Evolutionary conservation across 2,113 vertebrate genomes (phyloP).

Genomic region (Polypterus bichir): DNA sequence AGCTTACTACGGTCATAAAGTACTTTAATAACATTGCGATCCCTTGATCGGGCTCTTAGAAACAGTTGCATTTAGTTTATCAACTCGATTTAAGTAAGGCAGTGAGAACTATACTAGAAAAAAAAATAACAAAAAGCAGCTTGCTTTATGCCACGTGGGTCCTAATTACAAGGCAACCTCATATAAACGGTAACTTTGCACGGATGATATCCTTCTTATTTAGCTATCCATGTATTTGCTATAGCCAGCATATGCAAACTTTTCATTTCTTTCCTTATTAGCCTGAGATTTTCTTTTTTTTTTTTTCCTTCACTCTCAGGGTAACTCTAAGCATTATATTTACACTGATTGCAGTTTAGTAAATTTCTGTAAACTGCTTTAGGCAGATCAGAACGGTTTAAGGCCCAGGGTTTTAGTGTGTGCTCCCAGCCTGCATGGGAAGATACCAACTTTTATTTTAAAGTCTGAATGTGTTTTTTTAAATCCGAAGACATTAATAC

Average conservation of each 20-base stretch:
- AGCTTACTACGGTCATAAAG: slow-evolving; percentile 63
- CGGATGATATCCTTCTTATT: slow-evolving; percentile 36
- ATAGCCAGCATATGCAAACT: slow-evolving; percentile 54
- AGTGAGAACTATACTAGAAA: slow-evolving; percentile 70
- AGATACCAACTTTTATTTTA: slow-evolving; percentile 58
- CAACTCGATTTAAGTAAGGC: slow-evolving; percentile 72
- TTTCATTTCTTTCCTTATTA: slow-evolving; percentile 42
- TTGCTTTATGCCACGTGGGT: slow-evolving; percentile 54
- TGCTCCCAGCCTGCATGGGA: slow-evolving; percentile 62
- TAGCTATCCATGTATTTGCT: background rate
- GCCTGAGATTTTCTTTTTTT: slow-evolving; percentile 46
- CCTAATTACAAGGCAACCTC: slow-evolving; percentile 44
- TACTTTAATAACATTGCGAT: slow-evolving; percentile 44
- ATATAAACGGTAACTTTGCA: slow-evolving; percentile 48
- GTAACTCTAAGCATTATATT: slow-evolving; percentile 58
- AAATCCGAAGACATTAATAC: slow-evolving; percentile 61
- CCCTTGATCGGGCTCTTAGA: slow-evolving; percentile 54
- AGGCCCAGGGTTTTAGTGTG: slow-evolving; percentile 70
- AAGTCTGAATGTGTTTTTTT: slow-evolving; percentile 63
- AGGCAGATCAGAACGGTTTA: slow-evolving; percentile 69
- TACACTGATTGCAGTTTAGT: slow-evolving; percentile 62
- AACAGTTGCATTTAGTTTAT: slow-evolving; percentile 69
- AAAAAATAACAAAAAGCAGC: slow-evolving; percentile 49
- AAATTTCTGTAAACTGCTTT: slow-evolving; percentile 64
- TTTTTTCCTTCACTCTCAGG: slow-evolving; percentile 51